Percentiles rank a stretch among this genome's conserved stretches.
phyloP scores from a whole-genome alignment of 2,113 vertebrate species.

The Tragelaphus imberbis region DNA sequence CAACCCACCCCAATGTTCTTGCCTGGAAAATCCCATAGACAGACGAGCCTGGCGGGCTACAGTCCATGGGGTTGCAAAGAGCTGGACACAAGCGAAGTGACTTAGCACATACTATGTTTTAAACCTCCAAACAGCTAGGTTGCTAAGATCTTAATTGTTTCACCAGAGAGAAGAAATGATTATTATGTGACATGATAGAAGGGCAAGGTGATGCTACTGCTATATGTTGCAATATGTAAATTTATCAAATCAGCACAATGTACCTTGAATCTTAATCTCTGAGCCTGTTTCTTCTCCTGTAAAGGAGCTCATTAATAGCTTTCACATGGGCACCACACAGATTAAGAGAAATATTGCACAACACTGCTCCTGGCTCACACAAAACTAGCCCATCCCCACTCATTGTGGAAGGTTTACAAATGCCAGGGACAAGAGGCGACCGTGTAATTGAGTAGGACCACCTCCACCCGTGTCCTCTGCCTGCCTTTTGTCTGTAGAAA shows the following conservation, averaged over 20 bases:
- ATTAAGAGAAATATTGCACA: not conserved
- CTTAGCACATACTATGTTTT: not conserved
- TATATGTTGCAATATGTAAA: not conserved
- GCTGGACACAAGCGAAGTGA: not conserved
- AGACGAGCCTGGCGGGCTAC: not conserved
- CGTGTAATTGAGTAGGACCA: not conserved
- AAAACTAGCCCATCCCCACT: not conserved
- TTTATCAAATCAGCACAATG: not conserved
- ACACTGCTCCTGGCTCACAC: not conserved
- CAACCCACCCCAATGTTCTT: not conserved
- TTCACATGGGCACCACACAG: not conserved
- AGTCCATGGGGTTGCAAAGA: not conserved
- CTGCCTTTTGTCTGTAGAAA: not conserved
- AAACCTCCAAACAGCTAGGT: not conserved
- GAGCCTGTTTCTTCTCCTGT: not conserved
- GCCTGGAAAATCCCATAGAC: not conserved
- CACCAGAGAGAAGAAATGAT: not conserved
- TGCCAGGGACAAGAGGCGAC: not conserved
- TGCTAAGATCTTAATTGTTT: not conserved
- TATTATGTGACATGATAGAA: not conserved
- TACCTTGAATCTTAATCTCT: not conserved
- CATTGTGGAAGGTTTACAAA: not conserved
- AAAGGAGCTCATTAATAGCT: not conserved
- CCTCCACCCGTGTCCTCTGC: not conserved
- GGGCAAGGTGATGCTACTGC: not conserved